A percentile compares a stretch with the other conserved stretches of the same genome.
phyloP scores from a whole-genome alignment of 1,140 invertebrate species.

The Chlorops oryzae region DNA sequence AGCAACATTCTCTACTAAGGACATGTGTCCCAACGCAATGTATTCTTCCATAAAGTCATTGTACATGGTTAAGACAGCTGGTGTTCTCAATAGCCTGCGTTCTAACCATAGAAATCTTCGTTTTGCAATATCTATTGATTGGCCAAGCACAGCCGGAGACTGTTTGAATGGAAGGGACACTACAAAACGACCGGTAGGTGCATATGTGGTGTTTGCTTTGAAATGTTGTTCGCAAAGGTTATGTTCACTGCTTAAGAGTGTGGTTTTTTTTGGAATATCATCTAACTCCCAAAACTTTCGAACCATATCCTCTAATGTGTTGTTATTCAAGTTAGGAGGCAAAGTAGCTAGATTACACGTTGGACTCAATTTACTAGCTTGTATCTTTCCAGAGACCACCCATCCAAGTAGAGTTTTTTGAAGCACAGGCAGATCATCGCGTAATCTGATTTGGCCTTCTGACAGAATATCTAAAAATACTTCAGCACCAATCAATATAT shows the following conservation, averaged over 20 bases:
- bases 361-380: too few species aligned
- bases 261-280: too few species aligned
- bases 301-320: too few species aligned
- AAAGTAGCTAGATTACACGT: too few species aligned
- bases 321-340: slow-evolving; percentile 2
- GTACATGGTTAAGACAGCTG: slow-evolving; percentile 21
- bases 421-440: slow-evolving; percentile 17
- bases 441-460: slow-evolving; percentile 24
- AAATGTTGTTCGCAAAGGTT: too few species aligned
- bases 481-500: slow-evolving; percentile 31
- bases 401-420: slow-evolving; percentile 37
- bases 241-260: too few species aligned
- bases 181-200: slow-evolving; percentile 23
- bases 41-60: slow-evolving; percentile 34
- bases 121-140: slow-evolving; percentile 19
- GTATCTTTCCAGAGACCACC: slow-evolving; percentile 21
- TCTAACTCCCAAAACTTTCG: slow-evolving; percentile 31
- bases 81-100: slow-evolving; percentile 16
- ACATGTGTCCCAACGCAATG: slow-evolving; percentile 34
- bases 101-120: slow-evolving; percentile 23
- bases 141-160: neutral
- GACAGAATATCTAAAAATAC: slow-evolving; percentile 35
- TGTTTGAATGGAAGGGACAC: slow-evolving; percentile 27
- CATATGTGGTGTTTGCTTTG: neutral
- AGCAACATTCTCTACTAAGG: slow-evolving; percentile 1